Evolutionary conservation across 2,797 vertebrate genomes (phyloP).

Genomic region (Anguilla megastoma): DNA sequence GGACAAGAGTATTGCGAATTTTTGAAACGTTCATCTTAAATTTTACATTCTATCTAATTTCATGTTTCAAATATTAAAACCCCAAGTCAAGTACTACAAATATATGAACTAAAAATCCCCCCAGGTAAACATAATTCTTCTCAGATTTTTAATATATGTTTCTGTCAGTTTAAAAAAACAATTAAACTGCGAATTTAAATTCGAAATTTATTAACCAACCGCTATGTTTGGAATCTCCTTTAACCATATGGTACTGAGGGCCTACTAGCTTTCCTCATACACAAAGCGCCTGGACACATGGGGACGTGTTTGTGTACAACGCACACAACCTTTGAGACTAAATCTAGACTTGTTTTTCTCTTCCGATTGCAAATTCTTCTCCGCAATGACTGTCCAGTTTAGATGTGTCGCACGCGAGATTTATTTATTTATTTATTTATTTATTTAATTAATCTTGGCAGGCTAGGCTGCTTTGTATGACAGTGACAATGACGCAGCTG

Average conservation of each 20-base stretch:
- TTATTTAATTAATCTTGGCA: not conserved
- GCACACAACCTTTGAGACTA: not conserved
- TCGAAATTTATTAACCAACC: not conserved
- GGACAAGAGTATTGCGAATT: not conserved
- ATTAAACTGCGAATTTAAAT: not conserved
- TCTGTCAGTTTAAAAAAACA: too few relatives aligned
- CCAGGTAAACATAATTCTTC: not conserved
- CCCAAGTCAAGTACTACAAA: not conserved
- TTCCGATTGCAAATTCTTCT: not conserved
- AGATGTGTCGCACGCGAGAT: not conserved
- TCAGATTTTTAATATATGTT: too few relatives aligned
- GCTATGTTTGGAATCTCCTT: not conserved
- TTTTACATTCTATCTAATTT: not conserved
- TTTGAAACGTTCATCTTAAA: not conserved
- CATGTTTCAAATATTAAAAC: not conserved
- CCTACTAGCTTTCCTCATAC: not conserved
- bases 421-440: not conserved
- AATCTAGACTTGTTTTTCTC: not conserved
- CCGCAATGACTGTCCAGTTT: not conserved
- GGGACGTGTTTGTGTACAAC: not conserved
- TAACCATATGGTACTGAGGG: not conserved
- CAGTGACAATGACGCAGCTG: slow-evolving; percentile 20
- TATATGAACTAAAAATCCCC: not conserved
- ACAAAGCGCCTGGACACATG: not conserved
- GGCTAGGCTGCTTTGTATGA: not conserved